Evolutionary conservation across 2,888 invertebrate genomes (phyloP).

Genomic region (Pandemis corylana): DNA sequence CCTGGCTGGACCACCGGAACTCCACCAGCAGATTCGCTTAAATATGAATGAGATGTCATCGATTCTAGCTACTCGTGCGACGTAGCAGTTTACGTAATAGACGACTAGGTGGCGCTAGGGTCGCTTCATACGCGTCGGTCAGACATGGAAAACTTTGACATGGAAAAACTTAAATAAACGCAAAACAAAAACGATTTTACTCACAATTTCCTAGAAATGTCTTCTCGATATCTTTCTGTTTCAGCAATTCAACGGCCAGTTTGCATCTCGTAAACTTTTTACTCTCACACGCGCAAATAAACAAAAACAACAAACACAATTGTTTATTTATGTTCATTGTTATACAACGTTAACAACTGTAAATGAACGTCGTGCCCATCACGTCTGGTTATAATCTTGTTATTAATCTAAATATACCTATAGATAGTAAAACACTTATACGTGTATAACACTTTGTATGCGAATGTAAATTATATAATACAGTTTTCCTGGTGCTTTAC

Average conservation of each 20-base stretch:
- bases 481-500: no score
- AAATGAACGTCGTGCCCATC: slow-evolving; percentile 1
- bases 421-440: slow-evolving; percentile 18
- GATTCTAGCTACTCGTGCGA: no score
- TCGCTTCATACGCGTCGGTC: no score
- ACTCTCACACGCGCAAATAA: slow-evolving; percentile 46
- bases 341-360: not conserved
- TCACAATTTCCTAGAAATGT: slow-evolving; percentile 68
- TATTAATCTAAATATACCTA: slow-evolving; percentile 19
- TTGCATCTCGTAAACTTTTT: slow-evolving; percentile 63
- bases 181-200: slow-evolving; percentile 45
- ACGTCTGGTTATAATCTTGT: slow-evolving; percentile 17
- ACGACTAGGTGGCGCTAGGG: no score
- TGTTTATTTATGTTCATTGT: slow-evolving; percentile 38
- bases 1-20: no score
- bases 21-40: no score
- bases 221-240: slow-evolving; percentile 54
- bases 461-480: not conserved
- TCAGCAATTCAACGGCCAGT: slow-evolving; percentile 55
- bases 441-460: not conserved
- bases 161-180: no score
- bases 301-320: slow-evolving; percentile 11
- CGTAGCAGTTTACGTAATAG: no score
- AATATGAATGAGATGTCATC: no score
- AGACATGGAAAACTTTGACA: no score